Evolutionary conservation across 2,113 vertebrate genomes (phyloP).

Genomic region (Bos indicus): DNA sequence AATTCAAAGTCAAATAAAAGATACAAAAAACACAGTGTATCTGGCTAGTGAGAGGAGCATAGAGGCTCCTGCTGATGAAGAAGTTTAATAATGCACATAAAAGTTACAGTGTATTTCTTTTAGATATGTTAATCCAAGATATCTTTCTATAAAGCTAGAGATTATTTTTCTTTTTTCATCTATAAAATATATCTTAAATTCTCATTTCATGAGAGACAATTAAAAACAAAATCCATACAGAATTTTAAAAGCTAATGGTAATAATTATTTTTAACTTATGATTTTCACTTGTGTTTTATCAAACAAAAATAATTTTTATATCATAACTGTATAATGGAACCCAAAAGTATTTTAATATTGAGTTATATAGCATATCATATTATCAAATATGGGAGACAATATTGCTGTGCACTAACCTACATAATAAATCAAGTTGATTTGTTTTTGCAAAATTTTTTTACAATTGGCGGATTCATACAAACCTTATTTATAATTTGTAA

Average conservation of each 20-base stretch:
- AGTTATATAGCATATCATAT: neutral
- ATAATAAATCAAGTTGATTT: constrained; percentile 17
- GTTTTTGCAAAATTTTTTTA: constrained; percentile 6
- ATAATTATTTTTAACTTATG: constrained; percentile 18
- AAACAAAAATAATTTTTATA: neutral
- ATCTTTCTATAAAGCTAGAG: neutral
- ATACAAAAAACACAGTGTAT: neutral
- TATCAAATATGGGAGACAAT: neutral
- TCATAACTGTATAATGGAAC: neutral
- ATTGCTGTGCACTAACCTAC: neutral
- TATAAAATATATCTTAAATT: neutral
- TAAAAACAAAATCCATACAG: neutral
- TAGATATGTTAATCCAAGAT: neutral
- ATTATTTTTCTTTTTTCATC: accelerated
- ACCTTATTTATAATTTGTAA: neutral
- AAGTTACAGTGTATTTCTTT: neutral
- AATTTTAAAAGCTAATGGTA: neutral
- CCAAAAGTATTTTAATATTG: neutral
- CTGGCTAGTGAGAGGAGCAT: neutral
- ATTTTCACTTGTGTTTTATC: neutral
- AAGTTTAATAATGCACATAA: neutral
- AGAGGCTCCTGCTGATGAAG: neutral
- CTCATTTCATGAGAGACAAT: neutral
- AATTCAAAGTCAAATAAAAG: constrained; percentile 42
- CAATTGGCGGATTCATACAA: neutral